Evolutionary conservation across 2,113 vertebrate genomes (phyloP), one percentile per base, ranked within the genome.

Genomic region (Catagonus wagneri): DNA sequence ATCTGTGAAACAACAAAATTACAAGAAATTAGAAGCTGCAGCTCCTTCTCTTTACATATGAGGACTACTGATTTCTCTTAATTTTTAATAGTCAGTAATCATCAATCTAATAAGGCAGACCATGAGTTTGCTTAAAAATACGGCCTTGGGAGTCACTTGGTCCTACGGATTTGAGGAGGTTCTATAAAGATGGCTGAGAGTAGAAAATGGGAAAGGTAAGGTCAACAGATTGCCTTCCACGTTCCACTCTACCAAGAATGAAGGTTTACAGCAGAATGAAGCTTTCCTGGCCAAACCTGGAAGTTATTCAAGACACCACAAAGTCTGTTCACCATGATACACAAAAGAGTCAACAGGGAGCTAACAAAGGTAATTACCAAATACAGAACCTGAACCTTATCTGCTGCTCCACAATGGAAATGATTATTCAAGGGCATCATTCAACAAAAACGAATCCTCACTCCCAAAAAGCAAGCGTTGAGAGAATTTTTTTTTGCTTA

Each of bases 1-100:
- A 99, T 99, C 99, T 99, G 96, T 56, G 97, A 83, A 97, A 97
- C 6, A 83, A 96, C 11, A 94, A 87, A 96, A 94, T 75, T 16
- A 3, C 16, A 95, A 94, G 34, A 87, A 61, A 71, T 96, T 56
- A 96, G 60, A 95, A 83, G 84, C 20, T 16, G 22, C 13, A 56
- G 1, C 22, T 87, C 10, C 13, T 60, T 61, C 0, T 20, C 19
- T 91, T 92, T 29, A 52, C 7, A 63, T 75, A 58, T 87, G 17
- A 74, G 27, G 92, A 89, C 68, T 79, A 19, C 19, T 61, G 2
- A 34, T 34, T 89, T 90, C 3, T 65, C 15, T 81, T 34, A 15
- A 36, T 94, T 78, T 95, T 78, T 20, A 90, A 54, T 34, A 74
- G 44, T 15, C 7, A 34, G 14, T 29, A 4, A 78, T 76, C 52